phyloP scores from a whole-genome alignment of 2,113 vertebrate genomes.

The Pollachius pollachius region DNA sequence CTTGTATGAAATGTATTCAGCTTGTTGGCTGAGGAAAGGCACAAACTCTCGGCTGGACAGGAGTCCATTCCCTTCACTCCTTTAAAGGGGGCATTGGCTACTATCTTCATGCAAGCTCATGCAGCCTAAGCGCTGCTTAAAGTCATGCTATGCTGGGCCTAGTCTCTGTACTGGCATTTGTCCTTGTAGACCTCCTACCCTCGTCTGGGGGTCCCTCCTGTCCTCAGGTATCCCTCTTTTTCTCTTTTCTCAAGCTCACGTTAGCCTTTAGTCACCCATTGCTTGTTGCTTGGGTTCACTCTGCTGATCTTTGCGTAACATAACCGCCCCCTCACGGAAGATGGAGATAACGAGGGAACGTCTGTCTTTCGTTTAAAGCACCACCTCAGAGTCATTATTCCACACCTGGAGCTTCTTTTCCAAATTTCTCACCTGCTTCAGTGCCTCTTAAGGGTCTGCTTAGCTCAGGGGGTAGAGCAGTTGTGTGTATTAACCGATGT shows the following conservation, averaged over 20 bases:
- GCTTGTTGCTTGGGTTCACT: neutral
- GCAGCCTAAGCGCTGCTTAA: neutral
- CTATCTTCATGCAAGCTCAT: neutral
- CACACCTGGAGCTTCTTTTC: slow-evolving; percentile 15
- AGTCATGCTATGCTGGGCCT: neutral
- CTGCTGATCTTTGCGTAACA: neutral
- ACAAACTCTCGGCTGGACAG: neutral
- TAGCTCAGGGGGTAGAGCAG: too few relatives aligned
- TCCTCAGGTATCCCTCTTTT: neutral
- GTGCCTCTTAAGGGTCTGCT: too few relatives aligned
- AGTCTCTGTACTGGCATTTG: slow-evolving; percentile 1
- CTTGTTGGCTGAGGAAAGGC: neutral
- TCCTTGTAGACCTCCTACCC: neutral
- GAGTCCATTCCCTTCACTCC: neutral
- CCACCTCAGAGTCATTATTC: slow-evolving; percentile 11
- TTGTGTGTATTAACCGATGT: too few relatives aligned
- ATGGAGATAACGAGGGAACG: neutral
- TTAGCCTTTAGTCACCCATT: neutral
- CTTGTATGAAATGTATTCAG: neutral
- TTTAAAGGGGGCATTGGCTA: neutral
- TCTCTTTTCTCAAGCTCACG: neutral
- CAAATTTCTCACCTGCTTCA: neutral
- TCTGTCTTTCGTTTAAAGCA: neutral
- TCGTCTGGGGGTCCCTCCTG: neutral
- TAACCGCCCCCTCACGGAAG: neutral